Conservation (phyloP, 1,140 invertebrate genomes). For the Drosophila athabasca region DNA sequence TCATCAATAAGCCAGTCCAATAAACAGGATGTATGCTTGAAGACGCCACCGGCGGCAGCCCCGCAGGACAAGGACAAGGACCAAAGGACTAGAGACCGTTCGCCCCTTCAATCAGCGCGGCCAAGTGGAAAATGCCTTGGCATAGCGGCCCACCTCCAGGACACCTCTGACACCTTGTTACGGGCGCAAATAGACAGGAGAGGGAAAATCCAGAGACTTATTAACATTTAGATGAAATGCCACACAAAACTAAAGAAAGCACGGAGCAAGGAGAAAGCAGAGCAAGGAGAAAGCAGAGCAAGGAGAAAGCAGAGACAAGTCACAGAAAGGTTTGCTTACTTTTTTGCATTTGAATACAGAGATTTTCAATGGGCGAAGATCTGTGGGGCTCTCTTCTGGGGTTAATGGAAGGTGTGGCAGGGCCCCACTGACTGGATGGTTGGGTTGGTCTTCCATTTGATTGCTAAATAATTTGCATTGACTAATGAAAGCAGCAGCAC, state of each 20-base stretch:
- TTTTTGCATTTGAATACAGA: constrained; percentile 58
- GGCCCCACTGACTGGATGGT: background rate
- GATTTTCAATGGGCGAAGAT: background rate
- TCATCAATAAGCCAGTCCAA: constrained; percentile 78
- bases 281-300: constrained; percentile 14
- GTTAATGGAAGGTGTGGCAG: constrained; percentile 32
- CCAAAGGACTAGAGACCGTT: background rate
- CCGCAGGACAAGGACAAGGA: too few relatives aligned
- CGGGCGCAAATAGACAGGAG: constrained; percentile 22
- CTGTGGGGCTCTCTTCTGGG: background rate
- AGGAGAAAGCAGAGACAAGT: background rate
- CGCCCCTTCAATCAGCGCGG: constrained; percentile 66
- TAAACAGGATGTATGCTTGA: constrained; percentile 74
- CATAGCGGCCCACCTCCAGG: constrained; percentile 26
- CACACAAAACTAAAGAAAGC: constrained; percentile 15
- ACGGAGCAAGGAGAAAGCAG: constrained; percentile 6
- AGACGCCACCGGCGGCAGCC: constrained; percentile 41
- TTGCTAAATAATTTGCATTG: constrained; percentile 71
- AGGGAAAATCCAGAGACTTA: constrained; percentile 50
- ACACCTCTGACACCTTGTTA: constrained; percentile 72
- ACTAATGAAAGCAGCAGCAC: constrained; percentile 57
- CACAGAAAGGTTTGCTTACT: constrained; percentile 18
- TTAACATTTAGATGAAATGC: constrained; percentile 81
- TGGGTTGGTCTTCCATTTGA: constrained; percentile 36
- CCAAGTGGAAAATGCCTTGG: constrained; percentile 78